Percentiles rank a stretch among this genome's conserved stretches.
Conservation (phyloP, 2,113 vertebrate species). For the Pluvianellus socialis region DNA sequence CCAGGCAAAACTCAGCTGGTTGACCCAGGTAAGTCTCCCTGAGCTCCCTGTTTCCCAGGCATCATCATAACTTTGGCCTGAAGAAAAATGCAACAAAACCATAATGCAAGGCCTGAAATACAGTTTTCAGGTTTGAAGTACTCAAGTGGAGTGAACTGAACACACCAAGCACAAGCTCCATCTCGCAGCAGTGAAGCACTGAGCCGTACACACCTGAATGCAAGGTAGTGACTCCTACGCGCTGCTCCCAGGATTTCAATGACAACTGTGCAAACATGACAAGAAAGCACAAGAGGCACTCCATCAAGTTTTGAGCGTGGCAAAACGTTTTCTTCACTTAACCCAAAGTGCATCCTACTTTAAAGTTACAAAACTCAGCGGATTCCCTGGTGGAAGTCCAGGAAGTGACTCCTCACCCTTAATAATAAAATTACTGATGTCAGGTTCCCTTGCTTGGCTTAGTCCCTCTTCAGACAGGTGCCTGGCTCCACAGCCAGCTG, state of each 20-base stretch:
- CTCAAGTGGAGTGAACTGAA: neutral
- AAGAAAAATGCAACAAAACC: neutral
- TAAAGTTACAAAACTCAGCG: neutral
- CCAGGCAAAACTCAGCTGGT: neutral
- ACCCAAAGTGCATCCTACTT: neutral
- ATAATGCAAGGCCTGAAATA: neutral
- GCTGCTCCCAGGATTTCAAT: rapidly evolving
- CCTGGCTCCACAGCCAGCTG: neutral
- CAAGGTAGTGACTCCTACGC: rapidly evolving
- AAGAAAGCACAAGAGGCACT: neutral
- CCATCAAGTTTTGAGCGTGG: neutral
- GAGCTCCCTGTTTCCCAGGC: neutral
- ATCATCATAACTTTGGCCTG: neutral
- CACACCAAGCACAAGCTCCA: neutral
- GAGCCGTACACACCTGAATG: rapidly evolving
- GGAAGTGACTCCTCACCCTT: neutral
- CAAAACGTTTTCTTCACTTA: neutral
- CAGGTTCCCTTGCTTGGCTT: neutral
- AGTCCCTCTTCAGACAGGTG: neutral
- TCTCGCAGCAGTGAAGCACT: neutral
- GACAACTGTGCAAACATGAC: neutral
- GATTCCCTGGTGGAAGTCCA: neutral
- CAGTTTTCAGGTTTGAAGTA: neutral
- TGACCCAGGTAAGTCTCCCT: neutral
- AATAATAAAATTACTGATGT: neutral